Percentiles rank a stretch among this genome's conserved stretches.
These are phyloP conservation scores for Catocala fraxini DNA, from an alignment of 2,888 invertebrate species.

Conservation along the genomic window DNA sequence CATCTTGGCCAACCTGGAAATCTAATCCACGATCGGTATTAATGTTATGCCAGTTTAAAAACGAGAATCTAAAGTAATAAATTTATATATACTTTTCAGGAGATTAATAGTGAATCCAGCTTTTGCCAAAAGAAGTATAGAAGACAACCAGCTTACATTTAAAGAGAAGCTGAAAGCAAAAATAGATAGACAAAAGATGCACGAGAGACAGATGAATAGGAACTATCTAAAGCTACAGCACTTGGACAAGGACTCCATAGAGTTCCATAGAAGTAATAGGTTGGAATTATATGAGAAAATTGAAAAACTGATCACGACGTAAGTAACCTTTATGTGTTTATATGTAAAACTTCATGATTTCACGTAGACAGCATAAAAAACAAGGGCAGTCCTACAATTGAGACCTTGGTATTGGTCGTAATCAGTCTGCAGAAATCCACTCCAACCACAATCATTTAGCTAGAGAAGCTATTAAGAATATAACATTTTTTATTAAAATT, in stretches of 20 bases:
- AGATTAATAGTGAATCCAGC: slow-evolving; percentile 70
- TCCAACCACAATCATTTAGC: too few relatives aligned
- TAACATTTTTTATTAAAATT: too few relatives aligned
- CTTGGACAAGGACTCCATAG: slow-evolving; percentile 65
- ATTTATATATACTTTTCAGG: slow-evolving; percentile 50
- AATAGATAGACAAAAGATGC: slow-evolving; percentile 74
- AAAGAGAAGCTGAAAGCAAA: slow-evolving; percentile 75
- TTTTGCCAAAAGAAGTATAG: slow-evolving; percentile 74
- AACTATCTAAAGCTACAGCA: slow-evolving; percentile 66
- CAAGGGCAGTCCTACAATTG: too few relatives aligned
- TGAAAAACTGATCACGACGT: slow-evolving; percentile 89
- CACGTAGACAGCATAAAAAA: too few relatives aligned
- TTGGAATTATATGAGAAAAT: slow-evolving; percentile 89
- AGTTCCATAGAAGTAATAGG: slow-evolving; percentile 89
- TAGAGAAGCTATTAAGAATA: too few relatives aligned
- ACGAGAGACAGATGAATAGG: slow-evolving; percentile 62
- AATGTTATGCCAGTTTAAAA: too few relatives aligned
- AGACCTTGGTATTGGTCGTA: too few relatives aligned
- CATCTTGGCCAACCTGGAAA: too few relatives aligned
- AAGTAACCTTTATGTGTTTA: slow-evolving; percentile 63
- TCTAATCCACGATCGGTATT: too few relatives aligned
- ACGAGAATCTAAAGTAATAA: too few relatives aligned
- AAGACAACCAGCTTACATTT: slow-evolving; percentile 57
- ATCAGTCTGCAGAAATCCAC: too few relatives aligned
- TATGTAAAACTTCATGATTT: too few relatives aligned